These are phyloP conservation scores for Plotosus lineatus DNA, from an alignment of 2,113 vertebrate genomes.

Conservation along the genomic window DNA sequence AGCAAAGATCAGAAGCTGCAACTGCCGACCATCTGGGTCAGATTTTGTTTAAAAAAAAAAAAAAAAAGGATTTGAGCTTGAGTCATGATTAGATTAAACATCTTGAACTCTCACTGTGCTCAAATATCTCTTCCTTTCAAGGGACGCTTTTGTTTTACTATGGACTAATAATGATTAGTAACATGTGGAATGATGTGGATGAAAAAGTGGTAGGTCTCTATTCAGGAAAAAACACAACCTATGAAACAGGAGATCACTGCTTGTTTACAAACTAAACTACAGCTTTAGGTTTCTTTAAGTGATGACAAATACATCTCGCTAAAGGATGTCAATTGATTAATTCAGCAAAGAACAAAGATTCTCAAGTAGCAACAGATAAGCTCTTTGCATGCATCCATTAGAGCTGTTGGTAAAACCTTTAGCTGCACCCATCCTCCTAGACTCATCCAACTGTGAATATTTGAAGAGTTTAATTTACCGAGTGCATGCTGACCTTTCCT, in stretches of 20 bases:
- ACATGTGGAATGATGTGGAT: neutral
- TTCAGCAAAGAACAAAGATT: constrained; percentile 14
- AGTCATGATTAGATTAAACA: neutral
- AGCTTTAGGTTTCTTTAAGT: neutral
- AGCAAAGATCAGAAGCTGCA: neutral
- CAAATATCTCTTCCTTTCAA: neutral
- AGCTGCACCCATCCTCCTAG: neutral
- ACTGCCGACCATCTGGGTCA: neutral
- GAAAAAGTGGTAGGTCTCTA: neutral
- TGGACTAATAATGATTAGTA: neutral
- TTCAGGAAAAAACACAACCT: neutral
- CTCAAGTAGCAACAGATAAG: constrained; percentile 15
- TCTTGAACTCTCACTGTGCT: neutral
- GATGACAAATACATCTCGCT: neutral
- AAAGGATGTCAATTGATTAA: neutral
- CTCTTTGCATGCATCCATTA: constrained; percentile 42
- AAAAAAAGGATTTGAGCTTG: neutral
- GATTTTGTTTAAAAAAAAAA: neutral
- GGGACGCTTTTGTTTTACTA: neutral
- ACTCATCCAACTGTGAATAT: constrained; percentile 40
- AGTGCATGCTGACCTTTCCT: constrained; percentile 54
- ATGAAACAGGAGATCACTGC: neutral
- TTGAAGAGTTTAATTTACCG: constrained; percentile 52
- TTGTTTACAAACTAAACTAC: neutral
- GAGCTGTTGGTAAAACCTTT: constrained; percentile 41